Base-by-base conservation (phyloP, 2,113 vertebrate genomes). In the Sardina pilchardus region DNA sequence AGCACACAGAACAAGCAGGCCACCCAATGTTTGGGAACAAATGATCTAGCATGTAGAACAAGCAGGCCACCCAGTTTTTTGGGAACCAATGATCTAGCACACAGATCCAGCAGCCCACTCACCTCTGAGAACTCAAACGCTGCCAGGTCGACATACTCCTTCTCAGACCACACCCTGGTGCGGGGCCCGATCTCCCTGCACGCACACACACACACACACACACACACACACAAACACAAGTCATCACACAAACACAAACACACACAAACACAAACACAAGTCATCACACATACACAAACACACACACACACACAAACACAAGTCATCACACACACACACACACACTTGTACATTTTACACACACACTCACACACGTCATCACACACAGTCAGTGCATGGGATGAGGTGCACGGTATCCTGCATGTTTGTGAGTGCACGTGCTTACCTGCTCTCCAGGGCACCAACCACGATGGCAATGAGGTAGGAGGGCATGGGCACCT, bases 81-180 rank as follows among this genome's bases (percentile, higher is more conserved):
- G 39, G 39, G 39, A 42, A 42, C 39, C 39, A 42, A 42, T 4
- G 39, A 42, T 42, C 39, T 42, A 42, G 4, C 39, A 42, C 4
- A 42, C 2, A 42, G 45, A 47, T 9, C 16, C 19, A 19, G 17
- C 4, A 4, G 16, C 1, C 10, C 47, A 94, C 95, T 84, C 86
- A 98, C 98, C 97, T 99, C 96, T 14, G 97, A 96, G 95, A 99
- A 99, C 93, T 99, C 98, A 50, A 95, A 96, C 0, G 96, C 98
- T 0, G 96, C 97, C 89, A 96, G 95, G 78, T 99, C 97, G 90
- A 99, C 96, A 78, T 95, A 94, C 84, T 99, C 97, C 87, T 96
- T 97, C 94, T 99, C 98, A 24, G 98, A 97, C 98, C 98, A 99
- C 39, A 99, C 97, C 86, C 94, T 94, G 81, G 97, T 96, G 88